phyloP scores from a whole-genome alignment of 23 tunicate genomes.

The Ascidia mentula region DNA sequence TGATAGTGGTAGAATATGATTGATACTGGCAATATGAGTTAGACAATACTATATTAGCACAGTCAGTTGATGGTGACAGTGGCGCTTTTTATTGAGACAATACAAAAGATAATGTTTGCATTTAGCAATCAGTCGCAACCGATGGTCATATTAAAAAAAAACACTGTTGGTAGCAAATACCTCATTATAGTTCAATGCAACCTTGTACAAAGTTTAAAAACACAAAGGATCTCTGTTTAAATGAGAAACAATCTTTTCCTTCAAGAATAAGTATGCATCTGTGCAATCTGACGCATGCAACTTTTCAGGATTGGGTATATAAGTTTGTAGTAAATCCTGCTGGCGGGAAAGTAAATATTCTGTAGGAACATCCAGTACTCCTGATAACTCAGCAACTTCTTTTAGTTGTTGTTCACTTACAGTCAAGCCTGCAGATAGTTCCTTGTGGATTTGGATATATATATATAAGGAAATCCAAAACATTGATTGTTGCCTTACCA shows the following conservation, averaged over 20 bases:
- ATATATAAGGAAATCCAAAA: background rate
- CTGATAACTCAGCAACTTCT: slow-evolving; percentile 5
- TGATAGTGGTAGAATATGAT: too few relatives aligned
- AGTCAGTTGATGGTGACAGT: too few relatives aligned
- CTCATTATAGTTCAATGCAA: too few relatives aligned
- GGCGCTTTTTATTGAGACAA: too few relatives aligned
- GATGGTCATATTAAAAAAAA: too few relatives aligned
- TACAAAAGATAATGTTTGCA: too few relatives aligned
- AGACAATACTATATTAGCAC: too few relatives aligned
- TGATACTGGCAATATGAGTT: too few relatives aligned
- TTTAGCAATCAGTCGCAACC: too few relatives aligned
- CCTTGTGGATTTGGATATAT: too few relatives aligned
- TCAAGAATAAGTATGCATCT: slow-evolving; percentile 15
- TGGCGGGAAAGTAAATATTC: background rate
- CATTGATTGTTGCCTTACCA: slow-evolving; percentile 1
- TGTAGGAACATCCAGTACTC: slow-evolving; percentile 10
- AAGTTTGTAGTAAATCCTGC: background rate
- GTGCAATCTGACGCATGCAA: slow-evolving; percentile 4
- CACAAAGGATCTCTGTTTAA: background rate
- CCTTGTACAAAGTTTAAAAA: background rate
- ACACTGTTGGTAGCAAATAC: too few relatives aligned
- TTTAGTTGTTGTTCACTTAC: background rate
- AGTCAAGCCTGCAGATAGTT: background rate
- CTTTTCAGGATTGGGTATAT: background rate
- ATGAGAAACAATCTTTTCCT: slow-evolving; percentile 14